Percentiles rank a stretch among this genome's conserved stretches.
phyloP scores from a whole-genome alignment of 2,888 invertebrate species.

The Tenodera sinensis region DNA sequence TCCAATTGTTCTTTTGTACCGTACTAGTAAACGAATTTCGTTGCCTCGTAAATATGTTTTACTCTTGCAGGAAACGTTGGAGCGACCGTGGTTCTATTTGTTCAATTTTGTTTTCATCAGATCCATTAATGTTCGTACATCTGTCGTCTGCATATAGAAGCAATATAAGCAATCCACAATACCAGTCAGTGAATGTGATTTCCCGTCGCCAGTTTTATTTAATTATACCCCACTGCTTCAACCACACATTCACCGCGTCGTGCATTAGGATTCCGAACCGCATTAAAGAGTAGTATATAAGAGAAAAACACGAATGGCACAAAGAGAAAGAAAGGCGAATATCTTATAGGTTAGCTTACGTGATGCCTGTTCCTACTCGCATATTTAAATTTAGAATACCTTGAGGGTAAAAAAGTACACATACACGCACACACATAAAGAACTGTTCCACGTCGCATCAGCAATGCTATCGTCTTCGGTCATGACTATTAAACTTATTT shows the following conservation, averaged over 20 bases:
- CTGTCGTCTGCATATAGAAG: background rate
- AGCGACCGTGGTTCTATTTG: background rate
- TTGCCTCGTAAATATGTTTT: too few relatives aligned
- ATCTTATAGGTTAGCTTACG: conserved; percentile 12
- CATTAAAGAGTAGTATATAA: conserved; percentile 10
- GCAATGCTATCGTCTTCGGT: conserved; percentile 19
- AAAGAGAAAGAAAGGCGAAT: background rate
- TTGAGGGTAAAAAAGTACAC: background rate
- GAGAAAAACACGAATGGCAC: conserved; percentile 1
- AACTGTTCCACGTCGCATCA: conserved; percentile 11
- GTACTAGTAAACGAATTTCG: too few relatives aligned
- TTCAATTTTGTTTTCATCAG: background rate
- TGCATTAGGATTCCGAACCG: conserved; percentile 10
- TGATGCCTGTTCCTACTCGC: conserved; percentile 6
- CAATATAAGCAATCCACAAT: background rate
- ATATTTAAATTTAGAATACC: conserved; percentile 19
- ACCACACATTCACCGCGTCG: background rate
- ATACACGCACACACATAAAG: background rate
- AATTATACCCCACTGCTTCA: background rate
- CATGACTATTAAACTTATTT: conserved; percentile 30
- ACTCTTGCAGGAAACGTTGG: background rate
- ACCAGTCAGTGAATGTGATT: background rate
- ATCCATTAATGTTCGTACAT: background rate
- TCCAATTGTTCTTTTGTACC: too few relatives aligned
- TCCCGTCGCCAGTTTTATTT: background rate